Percentiles rank a stretch among this genome's conserved stretches.
Conservation (phyloP, 2,797 vertebrate species). For the Pseudomugil gertrudae region DNA sequence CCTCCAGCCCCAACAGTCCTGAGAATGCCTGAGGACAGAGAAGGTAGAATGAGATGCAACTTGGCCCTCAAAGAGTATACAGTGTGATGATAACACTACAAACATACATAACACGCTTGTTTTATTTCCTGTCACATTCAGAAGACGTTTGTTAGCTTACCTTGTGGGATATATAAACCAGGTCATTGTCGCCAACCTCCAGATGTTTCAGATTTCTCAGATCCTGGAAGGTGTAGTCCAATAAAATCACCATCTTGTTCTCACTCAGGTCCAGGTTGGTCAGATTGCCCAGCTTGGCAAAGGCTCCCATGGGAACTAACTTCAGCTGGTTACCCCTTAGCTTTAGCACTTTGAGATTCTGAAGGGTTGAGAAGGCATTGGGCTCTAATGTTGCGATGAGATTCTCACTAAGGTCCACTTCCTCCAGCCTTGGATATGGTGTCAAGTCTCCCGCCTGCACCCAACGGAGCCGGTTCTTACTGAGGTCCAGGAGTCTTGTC, state of each 20-base stretch:
- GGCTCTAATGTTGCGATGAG: conserved; percentile 92
- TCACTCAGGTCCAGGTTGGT: conserved; percentile 95
- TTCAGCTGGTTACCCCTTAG: conserved; percentile 93
- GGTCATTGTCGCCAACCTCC: conserved; percentile 94
- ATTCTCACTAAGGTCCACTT: conserved; percentile 96
- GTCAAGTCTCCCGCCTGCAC: conserved; percentile 91
- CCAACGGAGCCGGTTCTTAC: conserved; percentile 94
- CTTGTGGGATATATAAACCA: conserved; percentile 96
- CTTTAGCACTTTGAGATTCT: conserved; percentile 87
- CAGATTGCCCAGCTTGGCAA: conserved; percentile 91
- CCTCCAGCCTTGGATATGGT: conserved; percentile 90
- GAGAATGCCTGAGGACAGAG: conserved; percentile 84
- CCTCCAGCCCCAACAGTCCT: conserved; percentile 89
- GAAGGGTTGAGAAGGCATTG: conserved; percentile 91
- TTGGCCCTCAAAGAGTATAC: neutral
- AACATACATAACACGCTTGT: neutral
- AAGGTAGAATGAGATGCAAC: neutral
- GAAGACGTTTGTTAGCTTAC: conserved; percentile 38
- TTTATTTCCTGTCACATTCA: neutral
- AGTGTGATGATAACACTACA: neutral
- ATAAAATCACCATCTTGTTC: conserved; percentile 95
- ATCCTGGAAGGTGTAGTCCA: conserved; percentile 96
- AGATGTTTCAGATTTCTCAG: conserved; percentile 88
- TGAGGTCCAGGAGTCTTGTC: conserved; percentile 92
- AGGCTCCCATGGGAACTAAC: conserved; percentile 92